Percentiles rank a stretch among this genome's conserved stretches.
Evolutionary conservation across 2,888 invertebrate species (phyloP).

Genomic region (Ormyrus pomaceus): DNA sequence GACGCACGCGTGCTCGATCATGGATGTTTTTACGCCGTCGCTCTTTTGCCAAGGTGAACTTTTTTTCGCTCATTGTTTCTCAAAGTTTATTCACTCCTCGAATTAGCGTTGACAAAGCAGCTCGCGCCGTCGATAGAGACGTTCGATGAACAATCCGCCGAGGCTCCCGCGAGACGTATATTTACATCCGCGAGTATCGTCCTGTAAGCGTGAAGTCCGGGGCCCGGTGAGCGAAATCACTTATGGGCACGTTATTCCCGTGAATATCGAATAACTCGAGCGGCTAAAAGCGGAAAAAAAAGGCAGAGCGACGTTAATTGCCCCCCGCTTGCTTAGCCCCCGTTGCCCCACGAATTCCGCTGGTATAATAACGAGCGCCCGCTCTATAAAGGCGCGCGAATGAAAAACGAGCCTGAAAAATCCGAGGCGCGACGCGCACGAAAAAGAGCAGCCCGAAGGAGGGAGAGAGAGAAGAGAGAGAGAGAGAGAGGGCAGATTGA

Average conservation of each 20-base stretch:
- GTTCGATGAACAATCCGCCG: too few relatives aligned
- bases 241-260: slow-evolving; percentile 17
- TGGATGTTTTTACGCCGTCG: slow-evolving; percentile 16
- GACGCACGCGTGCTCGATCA: slow-evolving; percentile 23
- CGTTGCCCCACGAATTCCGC: slow-evolving; percentile 17
- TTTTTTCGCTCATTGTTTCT: slow-evolving; percentile 12
- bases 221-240: not conserved
- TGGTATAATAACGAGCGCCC: slow-evolving; percentile 23
- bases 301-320: slow-evolving; percentile 33
- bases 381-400: slow-evolving; percentile 27
- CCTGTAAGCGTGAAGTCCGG: too few relatives aligned
- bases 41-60: slow-evolving; percentile 4
- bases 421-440: not conserved
- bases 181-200: too few relatives aligned
- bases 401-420: slow-evolving; percentile 52
- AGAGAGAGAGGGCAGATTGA: slow-evolving; percentile 14
- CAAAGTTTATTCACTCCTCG: slow-evolving; percentile 11
- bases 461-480: slow-evolving; percentile 7
- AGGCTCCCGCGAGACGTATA: too few relatives aligned
- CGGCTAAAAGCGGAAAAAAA: slow-evolving; percentile 4
- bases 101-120: too few relatives aligned
- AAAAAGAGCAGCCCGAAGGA: too few relatives aligned
- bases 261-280: slow-evolving; percentile 50
- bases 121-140: too few relatives aligned
- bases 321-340: not conserved